Base-by-base conservation (phyloP, 2,888 invertebrate genomes). In the Sinohyriopsis cumingii region DNA sequence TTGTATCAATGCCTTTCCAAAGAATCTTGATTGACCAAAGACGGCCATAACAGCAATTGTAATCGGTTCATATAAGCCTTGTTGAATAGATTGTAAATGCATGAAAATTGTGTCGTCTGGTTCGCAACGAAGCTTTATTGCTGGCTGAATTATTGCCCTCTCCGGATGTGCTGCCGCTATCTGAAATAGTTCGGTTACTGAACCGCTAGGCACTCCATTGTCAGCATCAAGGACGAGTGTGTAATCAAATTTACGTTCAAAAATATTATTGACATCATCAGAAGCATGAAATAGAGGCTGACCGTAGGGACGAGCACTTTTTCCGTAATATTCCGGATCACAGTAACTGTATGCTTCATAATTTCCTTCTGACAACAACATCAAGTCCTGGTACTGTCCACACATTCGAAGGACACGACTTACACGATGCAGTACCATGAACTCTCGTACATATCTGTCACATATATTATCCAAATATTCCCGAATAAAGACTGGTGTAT, bases 361-460 rank as follows among this genome's bases (percentile, higher is more conserved):
- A 20, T 85, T 82, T 0, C 87, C 87, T 24, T 84, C 84, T 1
- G 85, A 86, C 7, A 87, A 69, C 3, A 86, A 72, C 84, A 87
- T 84, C n/a, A 87, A 71, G 68, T 87, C 87, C 70, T 87, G 87
- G 69, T 87, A 87, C 65, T 87, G 87, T 0, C 85, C 86, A 73
- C 87, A 87, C 72, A 86, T 87, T 33, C 83, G 71, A 12, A 87
- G 71, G 0, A 86, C 85, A 12, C 84, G 74, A 56, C 83, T 84
- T 9, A 83, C 83, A 19, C 86, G 76, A 59, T 87, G 87, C 12
- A 87, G 76, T 20, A 84, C 84, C 77, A 77, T 87, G 69, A 86
- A 87, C 66, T 87, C 85, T 18, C 81, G 76, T 1, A 83, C 82
- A 62, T 82, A 84, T 59, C 80, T 68, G 59, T 85, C 82, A 73